phyloP scores from a whole-genome alignment of 2,113 vertebrate genomes.

The Anoplopoma fimbria region DNA sequence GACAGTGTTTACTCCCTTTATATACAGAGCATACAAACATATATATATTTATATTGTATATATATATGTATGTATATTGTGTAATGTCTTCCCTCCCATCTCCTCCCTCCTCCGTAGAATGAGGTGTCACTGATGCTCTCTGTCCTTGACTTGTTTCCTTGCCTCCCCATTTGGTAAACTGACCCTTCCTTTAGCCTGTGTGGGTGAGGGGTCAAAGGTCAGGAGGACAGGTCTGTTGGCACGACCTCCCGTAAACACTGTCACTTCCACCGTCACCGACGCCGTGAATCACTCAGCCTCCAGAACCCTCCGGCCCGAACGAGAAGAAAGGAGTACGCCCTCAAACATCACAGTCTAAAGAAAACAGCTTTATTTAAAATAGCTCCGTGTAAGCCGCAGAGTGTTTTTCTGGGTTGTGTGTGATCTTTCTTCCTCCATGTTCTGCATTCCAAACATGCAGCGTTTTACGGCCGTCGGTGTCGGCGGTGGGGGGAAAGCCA shows the following conservation, averaged over 20 bases:
- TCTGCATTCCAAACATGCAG: conserved; percentile 75
- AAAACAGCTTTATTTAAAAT: background rate
- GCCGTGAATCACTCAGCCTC: conserved; percentile 59
- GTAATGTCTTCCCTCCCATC: background rate
- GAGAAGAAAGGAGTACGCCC: background rate
- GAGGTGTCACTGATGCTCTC: conserved; percentile 23
- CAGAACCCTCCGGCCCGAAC: conserved; percentile 16
- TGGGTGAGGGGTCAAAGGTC: conserved; percentile 69
- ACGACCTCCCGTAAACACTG: conserved; percentile 74
- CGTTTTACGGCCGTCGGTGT: conserved; percentile 71
- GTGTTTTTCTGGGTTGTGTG: conserved; percentile 49
- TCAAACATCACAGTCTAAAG: background rate
- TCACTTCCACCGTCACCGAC: conserved; percentile 37
- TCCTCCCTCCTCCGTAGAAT: background rate
- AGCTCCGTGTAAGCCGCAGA: conserved; percentile 7
- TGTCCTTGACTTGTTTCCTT: background rate
- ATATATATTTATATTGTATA: background rate
- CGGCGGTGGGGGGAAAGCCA: conserved; percentile 64
- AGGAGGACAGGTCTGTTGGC: conserved; percentile 57
- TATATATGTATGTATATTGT: background rate
- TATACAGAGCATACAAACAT: background rate
- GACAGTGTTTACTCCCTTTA: too few relatives aligned
- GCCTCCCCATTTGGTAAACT: conserved; percentile 46
- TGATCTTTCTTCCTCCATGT: conserved; percentile 57
- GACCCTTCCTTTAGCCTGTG: conserved; percentile 61